These are phyloP conservation scores for Petroica traversi DNA, from an alignment of 2,113 vertebrate genomes.

Conservation along the genomic window DNA sequence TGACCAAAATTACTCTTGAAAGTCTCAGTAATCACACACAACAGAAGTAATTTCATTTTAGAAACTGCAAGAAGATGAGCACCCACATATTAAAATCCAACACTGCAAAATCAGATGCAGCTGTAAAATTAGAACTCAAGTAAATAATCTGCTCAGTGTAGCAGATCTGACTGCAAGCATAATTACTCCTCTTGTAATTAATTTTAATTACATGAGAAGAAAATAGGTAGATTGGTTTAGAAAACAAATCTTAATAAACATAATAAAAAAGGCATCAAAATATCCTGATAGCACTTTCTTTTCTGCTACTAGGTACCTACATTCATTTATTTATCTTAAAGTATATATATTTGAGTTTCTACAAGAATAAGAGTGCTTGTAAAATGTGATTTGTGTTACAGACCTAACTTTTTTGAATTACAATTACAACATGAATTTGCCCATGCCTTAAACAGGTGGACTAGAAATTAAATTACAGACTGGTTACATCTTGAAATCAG, in stretches of 20 bases:
- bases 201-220: constrained; percentile 59
- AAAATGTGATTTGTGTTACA: neutral
- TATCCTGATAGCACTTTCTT: neutral
- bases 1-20: neutral
- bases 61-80: constrained; percentile 59
- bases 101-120: constrained; percentile 64
- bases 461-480: neutral
- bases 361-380: neutral
- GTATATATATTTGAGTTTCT: neutral
- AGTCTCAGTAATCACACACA: neutral
- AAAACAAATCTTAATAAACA: constrained; percentile 48
- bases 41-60: constrained; percentile 40
- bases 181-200: constrained; percentile 71
- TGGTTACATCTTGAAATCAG: neutral
- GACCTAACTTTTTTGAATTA: neutral
- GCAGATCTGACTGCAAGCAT: constrained; percentile 50
- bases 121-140: constrained; percentile 70
- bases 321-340: neutral
- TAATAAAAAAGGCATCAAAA: constrained; percentile 30
- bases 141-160: constrained; percentile 68
- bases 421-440: neutral
- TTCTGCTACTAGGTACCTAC: neutral
- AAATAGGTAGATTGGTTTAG: constrained; percentile 25
- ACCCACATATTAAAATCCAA: constrained; percentile 60
- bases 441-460: neutral